Base-by-base conservation (phyloP, 2,113 vertebrate genomes). In the Sebastes schlegelii region DNA sequence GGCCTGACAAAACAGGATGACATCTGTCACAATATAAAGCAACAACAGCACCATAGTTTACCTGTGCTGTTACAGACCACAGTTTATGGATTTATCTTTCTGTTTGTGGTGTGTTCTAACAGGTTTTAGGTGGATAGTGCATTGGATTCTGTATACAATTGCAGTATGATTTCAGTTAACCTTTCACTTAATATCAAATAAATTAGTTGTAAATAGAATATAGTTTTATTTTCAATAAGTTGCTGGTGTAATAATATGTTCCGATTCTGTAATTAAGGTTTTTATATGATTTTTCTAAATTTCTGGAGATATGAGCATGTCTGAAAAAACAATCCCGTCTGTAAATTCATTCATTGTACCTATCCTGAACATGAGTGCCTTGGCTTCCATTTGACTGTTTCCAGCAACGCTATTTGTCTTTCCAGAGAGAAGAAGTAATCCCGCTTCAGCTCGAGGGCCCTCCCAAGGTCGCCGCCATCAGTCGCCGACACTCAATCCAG, bases 401-500 rank as follows among this genome's bases (percentile, higher is more conserved):
- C 57, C 68, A 60, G 58, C 49, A 43, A 2, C 49, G 62, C 62
- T 42, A 88, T 89, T 86, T 74, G 60, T 82, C 85, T 89, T 83
- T 77, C 48, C 77, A 43, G 42, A 45, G 65, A 68, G 49, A 69
- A 34, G 67, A 80, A 79, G 81, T 87, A 92, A 89, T 93, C 83
- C 83, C 16, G 49, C 52, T 70, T 54, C 83, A 74, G 72, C 57
- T 48, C 19, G 61, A 79, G 52, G 45, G 62, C 84, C 72, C 82
- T 74, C 77, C 57, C 77, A 80, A 88, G 89, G 90, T 90, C 82
- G 72, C 55, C 11, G 5, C 63, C 80, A 82, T 88, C 74, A 78
- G 64, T 84, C 42, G 51, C 72, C 69, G 86, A 23, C 19, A n/a
- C 72, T 81, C 88, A 92, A 86, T 91, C 84, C 86, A 86, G 83